Conservation (phyloP, 1,140 invertebrate species). For the Armadillidium nasatum region DNA sequence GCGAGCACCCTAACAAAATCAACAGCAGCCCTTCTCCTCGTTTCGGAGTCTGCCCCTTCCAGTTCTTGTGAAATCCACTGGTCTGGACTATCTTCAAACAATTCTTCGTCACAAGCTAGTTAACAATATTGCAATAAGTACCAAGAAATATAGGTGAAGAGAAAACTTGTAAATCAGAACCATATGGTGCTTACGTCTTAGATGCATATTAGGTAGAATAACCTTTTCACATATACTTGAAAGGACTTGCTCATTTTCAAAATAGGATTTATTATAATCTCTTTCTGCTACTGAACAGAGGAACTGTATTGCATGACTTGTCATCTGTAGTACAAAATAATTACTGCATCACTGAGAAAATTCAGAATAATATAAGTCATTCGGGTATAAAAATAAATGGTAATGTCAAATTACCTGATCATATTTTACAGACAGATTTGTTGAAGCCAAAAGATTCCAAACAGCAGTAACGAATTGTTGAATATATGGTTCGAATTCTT, state of each 20-base stretch:
- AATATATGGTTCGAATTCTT: conserved; percentile 86
- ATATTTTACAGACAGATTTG: conserved; percentile 80
- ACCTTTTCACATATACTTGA: conserved; percentile 94
- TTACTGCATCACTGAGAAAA: background rate
- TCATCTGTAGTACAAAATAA: conserved; percentile 59
- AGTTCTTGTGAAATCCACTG: conserved; percentile 96
- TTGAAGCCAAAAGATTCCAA: conserved; percentile 82
- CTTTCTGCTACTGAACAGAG: conserved; percentile 89
- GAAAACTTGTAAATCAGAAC: no score
- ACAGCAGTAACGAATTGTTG: conserved; percentile 85
- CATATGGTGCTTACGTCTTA: conserved; percentile 74
- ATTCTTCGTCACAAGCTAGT: conserved; percentile 82
- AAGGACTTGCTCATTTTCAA: conserved; percentile 79
- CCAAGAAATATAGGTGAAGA: no score
- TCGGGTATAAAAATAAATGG: conserved; percentile 51
- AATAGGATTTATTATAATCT: conserved; percentile 76
- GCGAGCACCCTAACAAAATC: conserved; percentile 89
- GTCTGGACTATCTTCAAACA: conserved; percentile 96
- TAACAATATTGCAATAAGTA: conserved; percentile 42
- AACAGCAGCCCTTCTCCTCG: conserved; percentile 86
- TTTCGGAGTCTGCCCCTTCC: conserved; percentile 97
- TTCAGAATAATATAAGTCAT: conserved; percentile 23
- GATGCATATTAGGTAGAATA: conserved; percentile 96
- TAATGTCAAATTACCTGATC: conserved; percentile 74
- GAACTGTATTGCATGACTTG: conserved; percentile 93